Evolutionary conservation across 1,140 invertebrate genomes (phyloP), one percentile per base, ranked within the genome.

Genomic region (Lethrus apterus): DNA sequence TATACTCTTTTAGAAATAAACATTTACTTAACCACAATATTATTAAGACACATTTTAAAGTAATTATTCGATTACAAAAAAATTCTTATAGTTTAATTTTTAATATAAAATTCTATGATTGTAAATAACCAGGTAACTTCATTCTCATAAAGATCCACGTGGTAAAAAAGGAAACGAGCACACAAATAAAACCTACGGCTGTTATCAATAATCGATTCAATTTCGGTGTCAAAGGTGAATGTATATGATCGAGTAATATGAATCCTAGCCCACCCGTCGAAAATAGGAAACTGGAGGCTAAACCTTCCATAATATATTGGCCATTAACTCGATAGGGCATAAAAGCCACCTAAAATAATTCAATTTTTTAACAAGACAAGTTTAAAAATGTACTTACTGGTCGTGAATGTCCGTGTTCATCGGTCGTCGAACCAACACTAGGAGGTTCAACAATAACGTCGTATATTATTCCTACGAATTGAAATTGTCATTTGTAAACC

Each of bases 91-190:
- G 13, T 8, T 33, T 5, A 10, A 8, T 10, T 8, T 5, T 14
- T 33, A 4, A 33, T 8, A 8, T 15, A 44, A 20, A 31, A 31
- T 30, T 24, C 18, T 67, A 78, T 51, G 71, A 75, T 50, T 80
- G 78, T 48, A 81, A 61, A 60, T 81, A 81, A 26, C 78, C 79
- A 73, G 96, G 95, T 50, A 99, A 66, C 73, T 99, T 99, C 86
- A 99, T 98, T 60, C 90, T 79, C 94, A 99, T 99, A 62, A 99
- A 99, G 38, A 98, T 86, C 83, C 93, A 93, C 50, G 93, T 97
- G 35, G 92, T 93, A 53, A 93, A 87, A 68, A 96, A 98, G 11
- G 93, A 95, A 1, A 98, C 81, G 23, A 95, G 66, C 49, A 98
- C 87, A 56, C 90, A 92, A 19, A 93, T 78, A 65, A 96, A 95